phyloP scores from a whole-genome alignment of 2,113 vertebrate species.

The Calyptomena viridis region DNA sequence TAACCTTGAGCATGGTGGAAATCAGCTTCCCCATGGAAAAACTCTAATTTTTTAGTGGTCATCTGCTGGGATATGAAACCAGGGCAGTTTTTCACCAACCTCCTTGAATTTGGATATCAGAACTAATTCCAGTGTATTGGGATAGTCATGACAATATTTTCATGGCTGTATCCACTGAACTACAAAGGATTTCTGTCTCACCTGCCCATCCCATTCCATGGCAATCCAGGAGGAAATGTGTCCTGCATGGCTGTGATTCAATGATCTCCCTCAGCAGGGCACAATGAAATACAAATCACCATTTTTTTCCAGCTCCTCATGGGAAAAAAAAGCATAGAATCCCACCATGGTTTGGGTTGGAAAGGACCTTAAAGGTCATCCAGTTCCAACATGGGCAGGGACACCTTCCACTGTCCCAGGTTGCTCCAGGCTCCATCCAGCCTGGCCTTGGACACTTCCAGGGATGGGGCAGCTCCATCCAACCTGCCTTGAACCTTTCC shows the following conservation, averaged over 20 bases:
- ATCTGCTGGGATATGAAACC: not conserved
- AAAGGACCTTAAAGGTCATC: not conserved
- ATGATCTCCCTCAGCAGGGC: not conserved
- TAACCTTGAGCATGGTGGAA: not conserved
- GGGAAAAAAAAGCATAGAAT: not conserved
- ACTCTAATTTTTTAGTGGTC: not conserved
- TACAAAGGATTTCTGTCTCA: rapidly evolving
- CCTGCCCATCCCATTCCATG: rapidly evolving
- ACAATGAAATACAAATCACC: not conserved
- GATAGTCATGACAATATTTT: not conserved
- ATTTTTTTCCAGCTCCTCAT: not conserved
- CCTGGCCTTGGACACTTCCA: no score
- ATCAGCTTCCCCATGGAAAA: not conserved
- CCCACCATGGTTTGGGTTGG: not conserved
- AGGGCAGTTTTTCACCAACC: not conserved
- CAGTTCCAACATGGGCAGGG: not conserved
- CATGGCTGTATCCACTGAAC: rapidly evolving
- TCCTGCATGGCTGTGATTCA: not conserved
- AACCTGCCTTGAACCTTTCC: not conserved
- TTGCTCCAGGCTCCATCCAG: not conserved
- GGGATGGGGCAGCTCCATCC: not conserved
- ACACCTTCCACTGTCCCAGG: rapidly evolving
- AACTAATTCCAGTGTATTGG: not conserved
- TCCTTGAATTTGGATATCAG: not conserved
- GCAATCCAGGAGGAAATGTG: rapidly evolving